Conservation (phyloP, 2,888 invertebrate genomes). For the Cantharis lateralis region DNA sequence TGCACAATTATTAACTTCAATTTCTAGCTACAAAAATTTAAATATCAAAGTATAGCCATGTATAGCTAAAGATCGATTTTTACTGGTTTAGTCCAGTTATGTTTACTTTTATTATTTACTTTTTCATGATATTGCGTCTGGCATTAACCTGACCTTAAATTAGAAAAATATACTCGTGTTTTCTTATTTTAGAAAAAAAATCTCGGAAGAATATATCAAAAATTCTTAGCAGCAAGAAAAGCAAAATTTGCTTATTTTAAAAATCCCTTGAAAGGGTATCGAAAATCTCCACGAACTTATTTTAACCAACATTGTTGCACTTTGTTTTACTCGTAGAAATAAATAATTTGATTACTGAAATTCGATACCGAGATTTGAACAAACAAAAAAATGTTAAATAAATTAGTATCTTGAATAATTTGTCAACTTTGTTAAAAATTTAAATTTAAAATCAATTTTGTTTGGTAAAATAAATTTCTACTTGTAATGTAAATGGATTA, state of each 20-base stretch:
- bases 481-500: background rate
- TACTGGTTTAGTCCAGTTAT: background rate
- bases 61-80: too few species aligned
- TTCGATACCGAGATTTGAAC: background rate
- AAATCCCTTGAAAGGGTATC: background rate
- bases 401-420: background rate
- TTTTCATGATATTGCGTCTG: too few species aligned
- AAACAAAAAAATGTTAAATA: background rate
- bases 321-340: background rate
- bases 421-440: background rate
- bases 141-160: too few species aligned
- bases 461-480: background rate
- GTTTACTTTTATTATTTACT: background rate
- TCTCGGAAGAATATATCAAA: background rate
- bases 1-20: background rate
- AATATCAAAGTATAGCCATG: background rate
- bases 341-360: background rate
- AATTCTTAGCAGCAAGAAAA: background rate
- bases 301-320: background rate
- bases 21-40: background rate
- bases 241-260: background rate
- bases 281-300: background rate
- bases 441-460: background rate
- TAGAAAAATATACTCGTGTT: too few species aligned
- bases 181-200: background rate